A percentile compares a stretch with the other conserved stretches of the same genome.
phyloP scores from a whole-genome alignment of 2,113 vertebrate genomes.

The Cottus gobio region DNA sequence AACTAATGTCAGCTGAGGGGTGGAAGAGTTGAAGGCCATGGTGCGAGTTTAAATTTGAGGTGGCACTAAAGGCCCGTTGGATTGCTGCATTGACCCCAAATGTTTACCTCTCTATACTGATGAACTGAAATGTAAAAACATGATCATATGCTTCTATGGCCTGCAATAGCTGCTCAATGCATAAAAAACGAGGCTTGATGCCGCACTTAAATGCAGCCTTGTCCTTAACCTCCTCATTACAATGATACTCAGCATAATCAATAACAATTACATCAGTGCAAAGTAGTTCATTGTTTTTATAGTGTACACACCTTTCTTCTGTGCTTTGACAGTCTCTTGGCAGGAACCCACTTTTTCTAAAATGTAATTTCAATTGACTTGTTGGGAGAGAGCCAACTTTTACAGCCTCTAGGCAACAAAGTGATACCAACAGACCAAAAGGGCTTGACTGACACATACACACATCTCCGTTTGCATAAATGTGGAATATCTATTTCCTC shows the following conservation, averaged over 20 bases:
- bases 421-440: constrained; percentile 9
- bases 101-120: neutral
- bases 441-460: neutral
- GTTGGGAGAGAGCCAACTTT: neutral
- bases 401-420: constrained; percentile 14
- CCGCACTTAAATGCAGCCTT: neutral
- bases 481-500: constrained; percentile 19
- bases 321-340: neutral
- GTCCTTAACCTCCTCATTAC: constrained; percentile 9
- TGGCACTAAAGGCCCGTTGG: neutral
- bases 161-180: neutral
- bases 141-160: neutral
- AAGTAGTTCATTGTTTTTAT: constrained; percentile 33
- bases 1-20: neutral
- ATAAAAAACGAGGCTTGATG: neutral
- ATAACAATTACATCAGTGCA: constrained; percentile 38
- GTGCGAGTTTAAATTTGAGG: neutral
- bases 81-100: neutral
- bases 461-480: constrained; percentile 8
- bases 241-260: constrained; percentile 17
- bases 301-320: neutral
- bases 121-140: constrained; percentile 2
- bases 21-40: neutral
- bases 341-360: neutral
- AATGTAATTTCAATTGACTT: constrained; percentile 11